phyloP scores from a whole-genome alignment of 2,888 invertebrate species.

The Protodeltote pygarga region DNA sequence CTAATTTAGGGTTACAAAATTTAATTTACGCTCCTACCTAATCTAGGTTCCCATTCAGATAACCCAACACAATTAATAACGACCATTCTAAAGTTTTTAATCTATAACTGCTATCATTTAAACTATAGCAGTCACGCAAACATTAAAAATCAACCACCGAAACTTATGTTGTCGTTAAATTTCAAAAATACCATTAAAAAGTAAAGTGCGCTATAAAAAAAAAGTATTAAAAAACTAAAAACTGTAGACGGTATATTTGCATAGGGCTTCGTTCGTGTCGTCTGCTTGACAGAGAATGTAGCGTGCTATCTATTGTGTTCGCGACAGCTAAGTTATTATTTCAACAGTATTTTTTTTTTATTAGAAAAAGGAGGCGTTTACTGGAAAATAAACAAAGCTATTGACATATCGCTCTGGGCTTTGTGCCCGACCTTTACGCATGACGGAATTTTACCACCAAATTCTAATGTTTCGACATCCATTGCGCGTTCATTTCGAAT shows the following conservation, averaged over 20 bases:
- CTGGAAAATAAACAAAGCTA: constrained; percentile 79
- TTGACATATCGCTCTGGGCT: constrained; percentile 74
- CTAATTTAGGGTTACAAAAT: too few species aligned
- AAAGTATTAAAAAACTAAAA: constrained; percentile 55
- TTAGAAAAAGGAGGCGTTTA: constrained; percentile 74
- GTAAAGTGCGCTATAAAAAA: too few species aligned
- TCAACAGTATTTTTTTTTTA: constrained; percentile 76
- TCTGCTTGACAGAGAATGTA: constrained; percentile 66
- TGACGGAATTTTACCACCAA: background rate
- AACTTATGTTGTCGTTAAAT: constrained; percentile 29
- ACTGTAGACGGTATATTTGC: constrained; percentile 65
- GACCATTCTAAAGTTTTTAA: constrained; percentile 26
- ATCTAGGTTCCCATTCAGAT: constrained; percentile 36
- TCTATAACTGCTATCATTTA: constrained; percentile 27
- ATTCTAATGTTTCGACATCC: constrained; percentile 19
- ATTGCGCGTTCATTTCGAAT: constrained; percentile 37
- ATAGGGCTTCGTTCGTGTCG: constrained; percentile 66
- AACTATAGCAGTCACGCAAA: constrained; percentile 39
- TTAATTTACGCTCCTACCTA: too few species aligned
- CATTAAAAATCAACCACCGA: constrained; percentile 37
- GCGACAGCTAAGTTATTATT: constrained; percentile 74
- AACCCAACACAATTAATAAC: constrained; percentile 45
- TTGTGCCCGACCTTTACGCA: constrained; percentile 43
- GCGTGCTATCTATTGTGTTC: constrained; percentile 74
- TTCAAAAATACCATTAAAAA: constrained; percentile 32